These are phyloP conservation scores for Ridgeia piscesae DNA, from an alignment of 1,140 invertebrate genomes.

Conservation along the genomic window DNA sequence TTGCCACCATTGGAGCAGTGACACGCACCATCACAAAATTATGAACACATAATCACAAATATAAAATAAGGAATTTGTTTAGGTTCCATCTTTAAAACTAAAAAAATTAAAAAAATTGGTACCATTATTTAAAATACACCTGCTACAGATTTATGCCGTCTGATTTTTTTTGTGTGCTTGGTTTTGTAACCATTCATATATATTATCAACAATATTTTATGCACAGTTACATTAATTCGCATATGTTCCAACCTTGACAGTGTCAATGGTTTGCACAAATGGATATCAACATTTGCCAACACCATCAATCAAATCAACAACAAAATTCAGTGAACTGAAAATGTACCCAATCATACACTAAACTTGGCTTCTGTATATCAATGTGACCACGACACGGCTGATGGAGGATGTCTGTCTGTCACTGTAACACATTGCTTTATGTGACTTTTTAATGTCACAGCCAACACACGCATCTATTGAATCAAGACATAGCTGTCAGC, in stretches of 20 bases:
- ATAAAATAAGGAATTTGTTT: neutral
- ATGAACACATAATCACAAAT: neutral
- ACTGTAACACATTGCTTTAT: too few relatives aligned
- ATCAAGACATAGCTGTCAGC: neutral
- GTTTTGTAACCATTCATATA: neutral
- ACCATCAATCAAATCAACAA: neutral
- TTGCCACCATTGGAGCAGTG: neutral
- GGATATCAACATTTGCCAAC: neutral
- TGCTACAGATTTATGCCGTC: neutral
- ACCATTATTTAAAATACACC: neutral
- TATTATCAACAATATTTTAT: too few relatives aligned
- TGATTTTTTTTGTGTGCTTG: neutral
- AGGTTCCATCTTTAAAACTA: neutral
- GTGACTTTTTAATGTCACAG: neutral
- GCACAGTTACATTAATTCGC: neutral
- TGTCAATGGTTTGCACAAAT: neutral
- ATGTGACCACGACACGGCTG: neutral
- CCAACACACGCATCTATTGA: neutral
- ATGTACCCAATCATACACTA: neutral
- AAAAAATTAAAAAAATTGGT: neutral
- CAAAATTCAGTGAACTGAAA: neutral
- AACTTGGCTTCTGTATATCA: neutral
- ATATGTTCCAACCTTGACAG: neutral
- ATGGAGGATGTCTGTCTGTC: neutral
- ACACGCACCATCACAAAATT: neutral